Base-by-base conservation (phyloP, 2,797 vertebrate genomes). In the Diplodus puntazzo region DNA sequence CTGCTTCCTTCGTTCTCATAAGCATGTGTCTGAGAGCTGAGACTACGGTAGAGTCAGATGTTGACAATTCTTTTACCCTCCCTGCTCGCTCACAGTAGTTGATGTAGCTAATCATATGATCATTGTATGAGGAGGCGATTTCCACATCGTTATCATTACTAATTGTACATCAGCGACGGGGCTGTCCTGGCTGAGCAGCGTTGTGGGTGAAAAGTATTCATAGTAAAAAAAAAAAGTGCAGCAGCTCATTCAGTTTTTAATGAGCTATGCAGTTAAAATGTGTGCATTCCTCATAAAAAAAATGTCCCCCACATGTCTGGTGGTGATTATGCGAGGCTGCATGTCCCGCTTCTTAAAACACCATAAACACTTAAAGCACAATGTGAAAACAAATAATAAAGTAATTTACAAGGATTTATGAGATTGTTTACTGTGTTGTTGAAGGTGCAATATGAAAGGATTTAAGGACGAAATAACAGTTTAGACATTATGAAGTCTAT, bases 1-100 rank as follows among this genome's bases (percentile, higher is more conserved):
- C 82, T 69, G 70, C 73, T 80, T 87, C n/a, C 73, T 78, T 58
- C 79, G 79, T 84, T 89, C 83, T 83, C 73, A 80, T 57, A 73
- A 77, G 54, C 20, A 54, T n/a, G 23, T 42, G 50, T 75, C 60
- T 73, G 68, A 61, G 71, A 20, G 67, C 53, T 49, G 39, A 54
- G 42, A 53, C 39, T 34, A 6, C n/a, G 11, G 12, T 23, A 8
- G 16, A 65, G 55, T 57, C 30, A 57, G 42, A 55, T 14, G 23
- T 60, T 57, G 14, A 63, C 4, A 30, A 25, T 27, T 59, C 49
- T 62, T 43, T 17, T 3, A 17, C 11, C 43, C 39, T 23, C 34
- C 64, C 20, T n/a, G 45, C 3, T 58, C 34, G 0, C 39, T 61
- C 65, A 54, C 43, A 64, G 18, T 14, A 45, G 45, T 48, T 3